Base-by-base conservation (phyloP, 2,888 invertebrate species). In the Caenorhabditis wallacei region DNA sequence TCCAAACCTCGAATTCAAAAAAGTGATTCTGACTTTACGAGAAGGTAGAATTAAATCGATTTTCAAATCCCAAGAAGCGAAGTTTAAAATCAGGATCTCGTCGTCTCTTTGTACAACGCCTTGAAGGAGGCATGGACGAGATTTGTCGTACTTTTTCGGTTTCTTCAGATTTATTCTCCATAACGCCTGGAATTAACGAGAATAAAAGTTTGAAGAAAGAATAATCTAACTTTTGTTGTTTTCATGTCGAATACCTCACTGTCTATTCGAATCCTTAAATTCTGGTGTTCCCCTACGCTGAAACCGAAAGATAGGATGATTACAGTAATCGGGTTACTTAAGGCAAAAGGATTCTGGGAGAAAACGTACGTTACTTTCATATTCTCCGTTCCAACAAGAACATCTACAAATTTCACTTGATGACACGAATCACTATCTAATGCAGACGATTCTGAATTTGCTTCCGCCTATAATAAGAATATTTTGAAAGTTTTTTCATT, bases 191-290 rank as follows among this genome's bases (percentile, higher is more conserved):
- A 40, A 48, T 5, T 18, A 18, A 43, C 10, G 4, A 48, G n/a
- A 18, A 18, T n/a, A n/a, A 13, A 43, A 16, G 13, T 48, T 48
- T 18, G 5, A 18, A 8, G 18, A 48, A 4, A 48, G 18, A 8
- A 18, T 7, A 24, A 24, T 51, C 43, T 5, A 10, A 72, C 71
- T 22, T 66, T 59, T 1, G 51, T 72, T 18, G 57, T 59, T 18
- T 80, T 48, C 79, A 79, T 74, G 20, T 83, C 69, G 40, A 80
- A 68, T 16, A 80, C 70, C 40, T 79, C 79, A 8, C 75, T 74
- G 54, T 83, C 79, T 16, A 83, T 74, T 2, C 83, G 79, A 66
- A 83, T 83, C 24, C 83, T 63, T 26, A 83, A 37, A 40, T 83
- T 74, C 13, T 83, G 64, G n/a, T 71, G 56, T 11, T 61, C 46